Evolutionary conservation across 2,113 vertebrate species (phyloP).

Genomic region (Oenanthe oenanthe): DNA sequence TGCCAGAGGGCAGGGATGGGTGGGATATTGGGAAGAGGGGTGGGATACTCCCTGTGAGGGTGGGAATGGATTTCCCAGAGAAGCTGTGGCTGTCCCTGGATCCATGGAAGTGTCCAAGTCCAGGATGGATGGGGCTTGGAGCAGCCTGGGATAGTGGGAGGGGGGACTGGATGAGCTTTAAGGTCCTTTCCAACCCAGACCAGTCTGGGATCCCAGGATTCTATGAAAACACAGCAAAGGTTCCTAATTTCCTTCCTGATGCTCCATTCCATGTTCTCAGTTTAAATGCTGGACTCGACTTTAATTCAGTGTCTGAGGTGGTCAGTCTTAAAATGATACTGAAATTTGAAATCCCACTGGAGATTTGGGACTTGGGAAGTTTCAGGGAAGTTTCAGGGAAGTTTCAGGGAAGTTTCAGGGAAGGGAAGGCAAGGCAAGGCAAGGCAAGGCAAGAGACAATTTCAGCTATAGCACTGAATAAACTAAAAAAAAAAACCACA

Average conservation of each 20-base stretch:
- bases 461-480: not conserved
- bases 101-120: not conserved
- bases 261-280: not conserved
- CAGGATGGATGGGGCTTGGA: fast-evolving
- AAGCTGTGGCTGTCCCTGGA: not conserved
- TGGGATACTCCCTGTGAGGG: not conserved
- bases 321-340: fast-evolving
- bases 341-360: not conserved
- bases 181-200: not conserved
- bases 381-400: not conserved
- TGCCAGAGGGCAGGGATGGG: not conserved
- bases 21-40: not conserved
- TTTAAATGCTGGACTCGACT: not conserved
- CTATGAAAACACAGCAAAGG: not conserved
- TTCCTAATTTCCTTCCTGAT: not conserved
- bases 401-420: too few species aligned
- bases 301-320: not conserved
- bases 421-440: not conserved
- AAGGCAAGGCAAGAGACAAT: not conserved
- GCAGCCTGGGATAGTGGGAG: fast-evolving
- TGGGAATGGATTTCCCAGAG: not conserved
- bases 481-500: not conserved
- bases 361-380: not conserved
- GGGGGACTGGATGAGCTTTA: fast-evolving
- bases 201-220: not conserved